A percentile compares a stretch with the other conserved stretches of the same genome.
Evolutionary conservation across 37 sponge, comb jelly and placozoan genomes (phyloP).

Genomic region (Halichondria panicea): DNA sequence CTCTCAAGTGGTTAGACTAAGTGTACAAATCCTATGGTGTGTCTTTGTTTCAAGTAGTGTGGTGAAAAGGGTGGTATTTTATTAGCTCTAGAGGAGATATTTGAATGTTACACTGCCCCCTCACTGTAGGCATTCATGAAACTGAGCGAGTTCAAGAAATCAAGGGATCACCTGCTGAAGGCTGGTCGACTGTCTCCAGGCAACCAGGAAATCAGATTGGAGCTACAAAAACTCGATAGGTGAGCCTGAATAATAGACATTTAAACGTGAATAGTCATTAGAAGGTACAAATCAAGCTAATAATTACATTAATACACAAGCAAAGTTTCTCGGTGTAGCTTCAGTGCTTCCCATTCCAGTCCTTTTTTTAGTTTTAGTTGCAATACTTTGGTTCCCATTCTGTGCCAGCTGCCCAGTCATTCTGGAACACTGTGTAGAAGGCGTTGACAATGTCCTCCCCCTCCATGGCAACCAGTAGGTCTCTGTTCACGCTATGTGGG

Average conservation of each 20-base stretch:
- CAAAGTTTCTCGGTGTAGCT: no score
- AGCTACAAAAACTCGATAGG: slow-evolving; percentile 77
- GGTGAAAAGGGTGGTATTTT: no score
- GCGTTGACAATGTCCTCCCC: slow-evolving; percentile 25
- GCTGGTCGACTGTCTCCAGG: slow-evolving; percentile 71
- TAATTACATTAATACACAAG: no score
- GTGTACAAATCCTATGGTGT: no score
- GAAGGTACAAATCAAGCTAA: background rate
- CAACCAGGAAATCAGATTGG: slow-evolving; percentile 74
- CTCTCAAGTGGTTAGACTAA: no score
- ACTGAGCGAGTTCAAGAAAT: slow-evolving; percentile 74
- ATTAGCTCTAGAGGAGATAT: no score
- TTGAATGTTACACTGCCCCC: no score
- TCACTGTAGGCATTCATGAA: slow-evolving; percentile 76
- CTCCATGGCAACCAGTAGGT: slow-evolving; percentile 66
- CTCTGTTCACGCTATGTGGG: slow-evolving; percentile 53
- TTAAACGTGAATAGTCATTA: background rate
- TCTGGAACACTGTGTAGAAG: slow-evolving; percentile 51
- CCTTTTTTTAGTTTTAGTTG: no score
- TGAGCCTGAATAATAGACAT: slow-evolving; percentile 9
- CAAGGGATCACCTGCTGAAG: slow-evolving; percentile 54
- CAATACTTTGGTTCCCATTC: slow-evolving; percentile 59
- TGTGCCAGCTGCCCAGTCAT: slow-evolving; percentile 66
- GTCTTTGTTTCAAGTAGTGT: no score
- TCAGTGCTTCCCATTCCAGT: no score